Percentiles rank a stretch among this genome's conserved stretches.
These are phyloP conservation scores for Zoanthus sociatus DNA, from an alignment of 92 coral and sea anemone species.

Conservation along the genomic window DNA sequence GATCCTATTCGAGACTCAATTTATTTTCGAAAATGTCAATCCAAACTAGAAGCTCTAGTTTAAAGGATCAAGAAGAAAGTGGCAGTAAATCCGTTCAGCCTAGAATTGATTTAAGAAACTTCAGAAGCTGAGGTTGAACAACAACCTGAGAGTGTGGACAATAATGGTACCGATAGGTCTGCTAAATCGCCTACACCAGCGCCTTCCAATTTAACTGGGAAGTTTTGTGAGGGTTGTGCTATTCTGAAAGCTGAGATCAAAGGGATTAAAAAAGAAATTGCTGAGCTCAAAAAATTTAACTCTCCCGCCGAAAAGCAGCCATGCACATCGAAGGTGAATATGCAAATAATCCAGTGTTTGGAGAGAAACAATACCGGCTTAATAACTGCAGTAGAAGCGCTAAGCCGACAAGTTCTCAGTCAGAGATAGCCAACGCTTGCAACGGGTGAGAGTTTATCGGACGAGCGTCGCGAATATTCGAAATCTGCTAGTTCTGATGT, in stretches of 20 bases:
- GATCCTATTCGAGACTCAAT: too few relatives aligned
- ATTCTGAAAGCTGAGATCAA: slow-evolving; percentile 21
- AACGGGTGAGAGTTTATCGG: slow-evolving; percentile 16
- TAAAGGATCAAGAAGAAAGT: background rate
- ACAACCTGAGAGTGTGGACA: slow-evolving; percentile 26
- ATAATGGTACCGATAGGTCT: slow-evolving; percentile 11
- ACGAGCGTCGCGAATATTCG: slow-evolving; percentile 39
- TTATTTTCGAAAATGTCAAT: too few relatives aligned
- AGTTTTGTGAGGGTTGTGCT: background rate
- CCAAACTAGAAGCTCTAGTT: too few relatives aligned
- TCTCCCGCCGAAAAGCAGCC: slow-evolving; percentile 36
- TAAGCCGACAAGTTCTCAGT: slow-evolving; percentile 39
- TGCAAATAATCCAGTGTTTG: slow-evolving; percentile 37
- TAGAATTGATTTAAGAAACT: slow-evolving; percentile 13
- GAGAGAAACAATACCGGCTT: slow-evolving; percentile 33
- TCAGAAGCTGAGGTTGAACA: slow-evolving; percentile 24
- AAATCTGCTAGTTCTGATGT: background rate
- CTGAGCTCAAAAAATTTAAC: slow-evolving; percentile 23
- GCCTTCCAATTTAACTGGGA: background rate
- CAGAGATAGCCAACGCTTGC: slow-evolving; percentile 36
- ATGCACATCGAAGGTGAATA: slow-evolving; percentile 26
- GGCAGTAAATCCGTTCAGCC: slow-evolving; percentile 15
- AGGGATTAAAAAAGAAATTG: slow-evolving; percentile 23
- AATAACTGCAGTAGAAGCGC: slow-evolving; percentile 38
- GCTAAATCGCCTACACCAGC: background rate